These are phyloP conservation scores for Tenthredo livida DNA, from an alignment of 2,888 invertebrate species.

Conservation along the genomic window DNA sequence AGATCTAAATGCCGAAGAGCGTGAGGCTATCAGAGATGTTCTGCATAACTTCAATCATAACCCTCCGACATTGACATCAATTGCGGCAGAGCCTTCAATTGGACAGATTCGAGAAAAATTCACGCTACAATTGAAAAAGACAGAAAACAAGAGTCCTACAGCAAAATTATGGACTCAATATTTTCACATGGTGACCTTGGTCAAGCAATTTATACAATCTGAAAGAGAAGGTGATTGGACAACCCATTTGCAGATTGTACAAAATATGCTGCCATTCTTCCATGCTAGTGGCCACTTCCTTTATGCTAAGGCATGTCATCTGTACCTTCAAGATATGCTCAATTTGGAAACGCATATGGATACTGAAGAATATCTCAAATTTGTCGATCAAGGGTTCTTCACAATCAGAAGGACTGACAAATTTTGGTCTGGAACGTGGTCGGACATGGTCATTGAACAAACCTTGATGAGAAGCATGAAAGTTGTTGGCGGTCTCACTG, in stretches of 20 bases:
- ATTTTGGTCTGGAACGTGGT: conserved; percentile 27
- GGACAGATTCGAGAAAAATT: conserved; percentile 13
- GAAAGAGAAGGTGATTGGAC: conserved; percentile 68
- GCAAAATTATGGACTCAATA: conserved; percentile 65
- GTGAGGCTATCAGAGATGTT: conserved; percentile 52
- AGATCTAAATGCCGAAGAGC: conserved; percentile 55
- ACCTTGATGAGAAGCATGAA: conserved; percentile 61
- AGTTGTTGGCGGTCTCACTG: conserved; percentile 59
- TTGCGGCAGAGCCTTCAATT: neutral
- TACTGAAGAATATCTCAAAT: neutral
- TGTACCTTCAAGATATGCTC: conserved; percentile 43
- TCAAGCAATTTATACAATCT: conserved; percentile 68
- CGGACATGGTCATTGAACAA: conserved; percentile 56
- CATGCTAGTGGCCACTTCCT: conserved; percentile 73
- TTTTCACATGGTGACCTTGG: conserved; percentile 65
- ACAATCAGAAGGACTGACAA: conserved; percentile 36
- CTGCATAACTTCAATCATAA: conserved; percentile 24
- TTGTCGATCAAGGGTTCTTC: conserved; percentile 24
- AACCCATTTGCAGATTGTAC: conserved; percentile 65
- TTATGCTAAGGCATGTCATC: conserved; percentile 67
- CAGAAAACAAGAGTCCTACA: conserved; percentile 57
- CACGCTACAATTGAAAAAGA: neutral
- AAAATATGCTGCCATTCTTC: conserved; percentile 71
- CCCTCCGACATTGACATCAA: conserved; percentile 1
- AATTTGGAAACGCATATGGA: conserved; percentile 19